Conservation (phyloP, 2,888 invertebrate species). For the Spicauda simplicius region DNA sequence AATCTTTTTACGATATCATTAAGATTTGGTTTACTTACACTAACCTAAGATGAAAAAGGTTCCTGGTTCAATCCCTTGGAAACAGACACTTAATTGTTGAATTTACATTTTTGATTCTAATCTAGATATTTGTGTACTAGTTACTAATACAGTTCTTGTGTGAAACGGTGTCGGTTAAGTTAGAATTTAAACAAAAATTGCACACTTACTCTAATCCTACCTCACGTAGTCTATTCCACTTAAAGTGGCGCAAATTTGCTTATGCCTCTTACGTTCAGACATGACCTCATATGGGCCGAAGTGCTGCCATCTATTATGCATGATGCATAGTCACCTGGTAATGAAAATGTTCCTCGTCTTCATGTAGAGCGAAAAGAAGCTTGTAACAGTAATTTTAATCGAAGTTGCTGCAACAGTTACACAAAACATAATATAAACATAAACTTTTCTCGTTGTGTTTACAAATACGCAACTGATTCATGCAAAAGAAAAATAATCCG, state of each 20-base stretch:
- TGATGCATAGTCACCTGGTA: constrained; percentile 32
- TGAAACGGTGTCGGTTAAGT: background rate
- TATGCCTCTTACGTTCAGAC: constrained; percentile 22
- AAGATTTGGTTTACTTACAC: no score
- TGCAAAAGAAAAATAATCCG: no score
- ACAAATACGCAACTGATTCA: no score
- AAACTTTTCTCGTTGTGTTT: no score
- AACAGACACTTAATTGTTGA: no score
- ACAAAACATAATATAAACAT: no score
- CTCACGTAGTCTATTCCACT: constrained; percentile 15
- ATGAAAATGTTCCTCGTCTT: constrained; percentile 26
- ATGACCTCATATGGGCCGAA: constrained; percentile 25
- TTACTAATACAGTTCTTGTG: no score
- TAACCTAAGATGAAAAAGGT: no score
- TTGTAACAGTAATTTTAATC: constrained; percentile 5
- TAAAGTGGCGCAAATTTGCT: constrained; percentile 21
- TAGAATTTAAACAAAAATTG: background rate
- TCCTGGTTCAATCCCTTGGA: no score
- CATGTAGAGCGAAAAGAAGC: constrained; percentile 2
- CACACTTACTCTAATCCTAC: background rate
- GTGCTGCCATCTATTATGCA: constrained; percentile 30
- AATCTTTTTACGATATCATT: no score
- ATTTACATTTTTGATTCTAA: no score
- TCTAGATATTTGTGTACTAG: no score
- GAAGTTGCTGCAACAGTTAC: background rate